A percentile compares a stretch with the other conserved stretches of the same genome.
Conservation (phyloP, 2,797 vertebrate genomes). For the Antennarius maculatus region DNA sequence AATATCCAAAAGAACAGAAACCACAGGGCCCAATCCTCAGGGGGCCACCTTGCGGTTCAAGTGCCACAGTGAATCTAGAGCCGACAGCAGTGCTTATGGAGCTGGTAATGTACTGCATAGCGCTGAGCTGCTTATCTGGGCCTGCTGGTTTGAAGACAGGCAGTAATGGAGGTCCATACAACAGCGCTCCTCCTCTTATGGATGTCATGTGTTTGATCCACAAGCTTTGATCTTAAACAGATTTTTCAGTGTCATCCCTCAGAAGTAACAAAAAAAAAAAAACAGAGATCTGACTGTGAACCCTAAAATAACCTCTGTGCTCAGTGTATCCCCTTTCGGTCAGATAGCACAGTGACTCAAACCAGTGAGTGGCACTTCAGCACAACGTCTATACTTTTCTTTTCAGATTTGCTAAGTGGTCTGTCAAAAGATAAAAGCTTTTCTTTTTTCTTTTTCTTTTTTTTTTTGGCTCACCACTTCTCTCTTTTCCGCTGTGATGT, state of each 20-base stretch:
- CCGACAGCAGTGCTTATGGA: slow-evolving; percentile 23
- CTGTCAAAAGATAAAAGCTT: slow-evolving; percentile 16
- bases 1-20: slow-evolving; percentile 69
- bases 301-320: slow-evolving; percentile 64
- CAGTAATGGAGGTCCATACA: slow-evolving; percentile 59
- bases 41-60: slow-evolving; percentile 13
- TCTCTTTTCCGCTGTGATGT: slow-evolving; percentile 12
- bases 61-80: neutral
- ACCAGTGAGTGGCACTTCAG: slow-evolving; percentile 60
- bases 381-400: slow-evolving; percentile 47
- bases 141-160: slow-evolving; percentile 30
- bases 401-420: slow-evolving; percentile 34
- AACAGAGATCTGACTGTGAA: slow-evolving; percentile 64
- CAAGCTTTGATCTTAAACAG: slow-evolving; percentile 70
- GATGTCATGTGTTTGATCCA: slow-evolving; percentile 63
- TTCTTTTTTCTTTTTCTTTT: slow-evolving; percentile 4
- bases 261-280: slow-evolving; percentile 46
- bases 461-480: neutral
- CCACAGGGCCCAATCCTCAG: neutral
- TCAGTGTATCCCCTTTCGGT: slow-evolving; percentile 66
- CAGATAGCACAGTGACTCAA: slow-evolving; percentile 53
- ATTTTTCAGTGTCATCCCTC: slow-evolving; percentile 68
- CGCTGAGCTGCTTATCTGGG: slow-evolving; percentile 25
- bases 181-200: slow-evolving; percentile 31
- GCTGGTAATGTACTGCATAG: slow-evolving; percentile 10